Base-by-base conservation (phyloP, 2,797 vertebrate genomes). In the Neoniphon sammara region DNA sequence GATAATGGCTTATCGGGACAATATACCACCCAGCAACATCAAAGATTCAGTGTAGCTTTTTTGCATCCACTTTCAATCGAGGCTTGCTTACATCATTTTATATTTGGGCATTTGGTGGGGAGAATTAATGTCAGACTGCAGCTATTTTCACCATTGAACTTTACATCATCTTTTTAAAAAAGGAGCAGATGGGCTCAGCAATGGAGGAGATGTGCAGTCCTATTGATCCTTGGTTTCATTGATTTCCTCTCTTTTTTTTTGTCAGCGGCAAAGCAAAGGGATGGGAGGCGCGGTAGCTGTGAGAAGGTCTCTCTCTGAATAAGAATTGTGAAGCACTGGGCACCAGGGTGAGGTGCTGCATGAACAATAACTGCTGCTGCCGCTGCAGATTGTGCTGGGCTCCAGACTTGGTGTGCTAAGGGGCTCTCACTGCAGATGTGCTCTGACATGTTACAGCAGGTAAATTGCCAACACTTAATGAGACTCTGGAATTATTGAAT, bases 181-280 rank as follows among this genome's bases (percentile, higher is more conserved):
- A 82, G 63, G 73, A 85, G 84, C 81, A 74, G 83, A 89, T 87
- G 67, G 87, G 74, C 78, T 84, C 74, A 70, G 81, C 75, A 78
- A 70, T 83, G 77, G 73, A 85, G 78, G 84, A 20, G 66, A 52
- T 50, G 67, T 73, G 58, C 54, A 88, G 83, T 85, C 58, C 52
- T 84, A 92, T 91, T 88, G 89, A 92, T 91, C 88, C 78, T 75
- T 60, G 75, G 79, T 87, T 88, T 86, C 78, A 93, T 92, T 91
- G 90, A 92, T 92, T 93, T 88, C 82, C 78, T 85, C 78, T 52
- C 67, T 83, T 83, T 87, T 88, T 83, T 75, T 75, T 55, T 73
- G 77, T 90, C 83, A 65, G 82, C 53, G 72, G 79, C 80, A 82
- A 85, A 85, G 87, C 81, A 83, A 88, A 78, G 79, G 67, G 88